phyloP scores from a whole-genome alignment of 2,888 invertebrate species.

The Drepana falcataria region DNA sequence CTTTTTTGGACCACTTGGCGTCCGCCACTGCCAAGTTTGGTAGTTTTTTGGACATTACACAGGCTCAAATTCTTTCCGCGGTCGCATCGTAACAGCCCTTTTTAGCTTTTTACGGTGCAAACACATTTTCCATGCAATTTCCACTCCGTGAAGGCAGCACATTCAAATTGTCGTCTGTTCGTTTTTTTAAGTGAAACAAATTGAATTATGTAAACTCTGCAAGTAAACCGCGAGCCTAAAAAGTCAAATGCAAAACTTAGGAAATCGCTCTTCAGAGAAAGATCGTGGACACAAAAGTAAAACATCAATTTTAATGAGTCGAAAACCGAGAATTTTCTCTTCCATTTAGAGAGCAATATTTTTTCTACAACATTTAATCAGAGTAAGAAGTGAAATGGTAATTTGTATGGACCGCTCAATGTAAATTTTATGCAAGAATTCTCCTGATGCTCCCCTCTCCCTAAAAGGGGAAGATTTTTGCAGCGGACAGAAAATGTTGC shows the following conservation, averaged over 20 bases:
- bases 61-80: slow-evolving; percentile 21
- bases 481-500: slow-evolving; percentile 77
- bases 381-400: slow-evolving; percentile 77
- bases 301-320: slow-evolving; percentile 76
- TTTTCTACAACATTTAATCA: slow-evolving; percentile 79
- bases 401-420: slow-evolving; percentile 79
- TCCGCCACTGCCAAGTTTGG: slow-evolving; percentile 54
- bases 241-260: slow-evolving; percentile 42
- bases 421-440: slow-evolving; percentile 79
- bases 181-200: slow-evolving; percentile 26
- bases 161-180: slow-evolving; percentile 20
- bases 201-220: slow-evolving; percentile 30
- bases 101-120: slow-evolving; percentile 20
- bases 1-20: slow-evolving; percentile 54
- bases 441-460: slow-evolving; percentile 63
- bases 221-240: slow-evolving; percentile 22
- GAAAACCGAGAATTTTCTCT: slow-evolving; percentile 74
- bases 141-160: slow-evolving; percentile 1
- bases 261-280: slow-evolving; percentile 36
- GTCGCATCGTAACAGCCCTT: slow-evolving; percentile 15
- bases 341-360: slow-evolving; percentile 76
- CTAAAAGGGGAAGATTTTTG: slow-evolving; percentile 75
- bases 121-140: slow-evolving; percentile 19
- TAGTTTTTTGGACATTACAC: slow-evolving; percentile 24
- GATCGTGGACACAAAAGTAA: slow-evolving; percentile 48